Conservation (phyloP, 2,888 invertebrate genomes). For the Patella caerulea region DNA sequence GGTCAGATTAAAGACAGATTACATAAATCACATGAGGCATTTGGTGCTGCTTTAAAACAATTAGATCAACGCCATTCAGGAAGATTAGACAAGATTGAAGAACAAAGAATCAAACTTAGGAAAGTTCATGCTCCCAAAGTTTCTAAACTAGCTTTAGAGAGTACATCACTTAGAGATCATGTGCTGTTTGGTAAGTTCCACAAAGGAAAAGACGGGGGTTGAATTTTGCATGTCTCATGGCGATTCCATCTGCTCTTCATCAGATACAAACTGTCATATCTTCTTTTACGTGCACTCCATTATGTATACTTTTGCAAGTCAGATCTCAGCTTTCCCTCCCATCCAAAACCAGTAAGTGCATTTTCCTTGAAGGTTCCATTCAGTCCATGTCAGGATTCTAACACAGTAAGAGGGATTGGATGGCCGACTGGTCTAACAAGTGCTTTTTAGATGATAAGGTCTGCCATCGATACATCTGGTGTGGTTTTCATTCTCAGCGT, state of each 20-base stretch:
- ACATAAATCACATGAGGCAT: constrained; percentile 83
- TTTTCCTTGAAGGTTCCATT: neutral
- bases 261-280: neutral
- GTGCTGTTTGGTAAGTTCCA: constrained; percentile 78
- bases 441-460: no score
- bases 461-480: no score
- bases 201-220: neutral
- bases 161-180: constrained; percentile 85
- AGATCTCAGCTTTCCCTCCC: neutral
- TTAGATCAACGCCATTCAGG: constrained; percentile 80
- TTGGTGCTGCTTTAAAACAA: constrained; percentile 81
- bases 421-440: no score
- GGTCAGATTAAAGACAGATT: constrained; percentile 84
- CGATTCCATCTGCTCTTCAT: neutral
- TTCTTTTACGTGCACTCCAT: no score
- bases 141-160: constrained; percentile 86
- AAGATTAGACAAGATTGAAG: constrained; percentile 84
- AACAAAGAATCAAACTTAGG: constrained; percentile 76
- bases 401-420: no score
- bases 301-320: no score
- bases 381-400: no score
- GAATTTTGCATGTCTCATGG: neutral
- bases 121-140: constrained; percentile 86
- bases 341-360: neutral
- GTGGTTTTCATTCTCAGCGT: no score